Evolutionary conservation across 1,140 invertebrate genomes (phyloP).

Genomic region (Heliconius nattereri): DNA sequence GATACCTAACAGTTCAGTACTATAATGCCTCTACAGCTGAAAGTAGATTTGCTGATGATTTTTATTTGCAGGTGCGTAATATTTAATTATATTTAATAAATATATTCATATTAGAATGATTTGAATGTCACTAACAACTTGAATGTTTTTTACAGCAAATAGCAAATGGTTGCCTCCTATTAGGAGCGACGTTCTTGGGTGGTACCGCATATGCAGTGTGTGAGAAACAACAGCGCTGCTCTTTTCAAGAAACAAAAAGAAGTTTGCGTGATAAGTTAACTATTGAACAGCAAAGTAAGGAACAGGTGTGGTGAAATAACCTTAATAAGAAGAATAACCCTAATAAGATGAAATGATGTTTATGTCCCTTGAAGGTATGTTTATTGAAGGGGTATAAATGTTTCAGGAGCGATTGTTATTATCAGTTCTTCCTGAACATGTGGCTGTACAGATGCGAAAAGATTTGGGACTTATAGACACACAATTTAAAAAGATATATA

Average conservation of each 20-base stretch:
- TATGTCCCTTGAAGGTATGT: not conserved
- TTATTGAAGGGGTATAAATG: slow-evolving; percentile 16
- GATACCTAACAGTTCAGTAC: slow-evolving; percentile 68
- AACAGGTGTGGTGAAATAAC: slow-evolving; percentile 85
- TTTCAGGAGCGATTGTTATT: slow-evolving; percentile 92
- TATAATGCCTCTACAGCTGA: slow-evolving; percentile 63
- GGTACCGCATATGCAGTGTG: slow-evolving; percentile 90
- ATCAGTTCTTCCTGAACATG: slow-evolving; percentile 96
- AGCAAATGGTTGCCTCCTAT: slow-evolving; percentile 86
- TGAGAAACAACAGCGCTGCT: slow-evolving; percentile 92
- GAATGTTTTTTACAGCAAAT: slow-evolving; percentile 81
- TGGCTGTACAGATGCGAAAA: slow-evolving; percentile 96
- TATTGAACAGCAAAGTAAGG: slow-evolving; percentile 95
- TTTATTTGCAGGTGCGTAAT: slow-evolving; percentile 59
- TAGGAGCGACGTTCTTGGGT: slow-evolving; percentile 88
- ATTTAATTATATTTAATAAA: not conserved
- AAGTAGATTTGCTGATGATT: slow-evolving; percentile 66
- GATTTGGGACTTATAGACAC: slow-evolving; percentile 93
- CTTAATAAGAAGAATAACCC: not conserved
- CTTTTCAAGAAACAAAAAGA: slow-evolving; percentile 95
- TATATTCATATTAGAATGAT: not conserved
- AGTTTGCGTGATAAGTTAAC: slow-evolving; percentile 95
- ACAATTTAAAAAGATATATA: slow-evolving; percentile 98
- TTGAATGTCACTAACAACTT: not conserved
- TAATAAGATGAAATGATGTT: not conserved